phyloP scores from a whole-genome alignment of 2,113 vertebrate genomes.

The Zosterops hypoxanthus region DNA sequence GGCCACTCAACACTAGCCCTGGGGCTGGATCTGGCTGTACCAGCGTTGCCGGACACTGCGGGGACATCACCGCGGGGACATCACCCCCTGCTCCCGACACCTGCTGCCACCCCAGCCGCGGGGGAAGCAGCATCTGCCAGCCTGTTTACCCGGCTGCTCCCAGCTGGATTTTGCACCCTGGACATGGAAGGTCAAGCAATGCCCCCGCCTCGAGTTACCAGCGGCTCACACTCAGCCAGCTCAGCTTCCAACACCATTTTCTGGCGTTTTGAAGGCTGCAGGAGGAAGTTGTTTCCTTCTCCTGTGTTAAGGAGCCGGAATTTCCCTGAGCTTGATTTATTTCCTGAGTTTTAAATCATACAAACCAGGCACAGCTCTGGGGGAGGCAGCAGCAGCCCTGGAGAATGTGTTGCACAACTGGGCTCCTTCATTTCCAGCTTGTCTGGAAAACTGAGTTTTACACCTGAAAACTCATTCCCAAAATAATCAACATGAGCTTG shows the following conservation, averaged over 20 bases:
- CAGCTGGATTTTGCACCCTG: not conserved
- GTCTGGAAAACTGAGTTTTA: not conserved
- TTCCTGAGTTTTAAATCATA: not conserved
- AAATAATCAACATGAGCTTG: not conserved
- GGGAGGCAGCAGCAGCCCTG: accelerated
- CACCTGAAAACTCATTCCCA: not conserved
- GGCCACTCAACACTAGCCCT: not conserved
- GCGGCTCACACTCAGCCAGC: not conserved
- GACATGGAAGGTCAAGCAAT: not conserved
- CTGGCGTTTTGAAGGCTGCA: not conserved
- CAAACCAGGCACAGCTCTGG: not conserved
- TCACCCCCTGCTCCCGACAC: not conserved
- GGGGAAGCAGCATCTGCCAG: not conserved
- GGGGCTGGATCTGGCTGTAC: not conserved
- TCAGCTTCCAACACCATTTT: not conserved
- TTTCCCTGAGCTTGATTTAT: not conserved
- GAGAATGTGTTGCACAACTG: not conserved
- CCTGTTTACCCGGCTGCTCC: not conserved
- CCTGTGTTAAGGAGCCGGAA: not conserved
- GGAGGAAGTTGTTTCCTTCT: not conserved
- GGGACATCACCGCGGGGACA: not conserved
- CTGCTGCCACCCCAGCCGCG: accelerated
- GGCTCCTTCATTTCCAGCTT: not conserved
- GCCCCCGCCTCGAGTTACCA: not conserved
- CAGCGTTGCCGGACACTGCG: not conserved